Conservation (phyloP, 2,888 invertebrate species). For the Lomographa bimaculata region DNA sequence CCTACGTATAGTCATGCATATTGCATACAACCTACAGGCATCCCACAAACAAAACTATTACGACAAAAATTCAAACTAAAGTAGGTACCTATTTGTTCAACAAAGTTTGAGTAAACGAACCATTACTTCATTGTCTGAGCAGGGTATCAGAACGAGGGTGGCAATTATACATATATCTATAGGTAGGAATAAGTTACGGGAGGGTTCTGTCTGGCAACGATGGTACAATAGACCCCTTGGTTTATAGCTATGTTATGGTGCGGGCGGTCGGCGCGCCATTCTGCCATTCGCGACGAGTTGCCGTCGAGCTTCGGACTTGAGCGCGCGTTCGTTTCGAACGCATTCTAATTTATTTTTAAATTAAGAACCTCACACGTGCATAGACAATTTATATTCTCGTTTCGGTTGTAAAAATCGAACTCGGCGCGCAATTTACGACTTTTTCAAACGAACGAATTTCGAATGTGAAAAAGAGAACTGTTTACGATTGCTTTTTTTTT, state of each 20-base stretch:
- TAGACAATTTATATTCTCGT: constrained; percentile 4
- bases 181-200: constrained; percentile 43
- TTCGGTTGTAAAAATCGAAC: constrained; percentile 24
- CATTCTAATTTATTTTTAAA: constrained; percentile 20
- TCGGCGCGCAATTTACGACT: constrained; percentile 21
- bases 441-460: constrained; percentile 29
- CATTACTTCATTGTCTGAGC: constrained; percentile 11
- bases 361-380: constrained; percentile 1
- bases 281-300: constrained; percentile 67
- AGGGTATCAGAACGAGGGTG: constrained; percentile 32
- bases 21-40: constrained; percentile 27
- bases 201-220: constrained; percentile 74
- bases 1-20: constrained; percentile 30
- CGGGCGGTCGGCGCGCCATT: constrained; percentile 48
- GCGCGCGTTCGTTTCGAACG: constrained; percentile 71
- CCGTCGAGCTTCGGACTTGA: constrained; percentile 72
- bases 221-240: constrained; percentile 71
- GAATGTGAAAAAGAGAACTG: constrained; percentile 32
- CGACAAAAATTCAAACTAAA: too few relatives aligned
- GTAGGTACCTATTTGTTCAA: too few relatives aligned
- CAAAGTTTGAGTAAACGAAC: too few relatives aligned
- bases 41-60: constrained; percentile 16
- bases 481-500: constrained; percentile 35
- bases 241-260: constrained; percentile 57
- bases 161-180: constrained; percentile 51